Conservation (phyloP, 2,113 vertebrate genomes). For the Anguilla rostrata region DNA sequence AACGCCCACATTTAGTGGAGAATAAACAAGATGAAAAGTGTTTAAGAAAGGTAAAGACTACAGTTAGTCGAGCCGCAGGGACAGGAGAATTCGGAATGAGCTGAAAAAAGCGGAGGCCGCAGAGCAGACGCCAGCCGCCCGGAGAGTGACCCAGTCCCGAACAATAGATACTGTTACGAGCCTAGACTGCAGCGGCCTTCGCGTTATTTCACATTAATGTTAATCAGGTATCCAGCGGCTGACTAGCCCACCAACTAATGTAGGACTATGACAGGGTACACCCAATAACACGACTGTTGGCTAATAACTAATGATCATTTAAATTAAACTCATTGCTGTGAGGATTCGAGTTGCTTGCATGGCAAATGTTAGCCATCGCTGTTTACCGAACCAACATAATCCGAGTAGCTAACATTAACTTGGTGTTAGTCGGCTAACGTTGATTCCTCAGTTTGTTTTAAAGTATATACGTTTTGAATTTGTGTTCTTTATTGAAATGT, state of each 20-base stretch:
- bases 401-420: not conserved
- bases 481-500: no score
- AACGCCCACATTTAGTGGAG: not conserved
- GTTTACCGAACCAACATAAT: not conserved
- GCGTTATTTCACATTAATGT: not conserved
- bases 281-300: no score
- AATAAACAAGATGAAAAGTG: not conserved
- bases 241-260: not conserved
- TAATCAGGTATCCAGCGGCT: not conserved
- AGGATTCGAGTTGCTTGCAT: not conserved
- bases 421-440: not conserved
- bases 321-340: not conserved
- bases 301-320: not conserved
- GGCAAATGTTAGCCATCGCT: not conserved
- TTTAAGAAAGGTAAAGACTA: not conserved
- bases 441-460: no score
- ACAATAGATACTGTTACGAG: not conserved
- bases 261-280: no score
- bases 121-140: not conserved
- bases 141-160: slow-evolving; percentile 6
- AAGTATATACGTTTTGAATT: no score
- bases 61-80: not conserved
- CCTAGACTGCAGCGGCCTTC: not conserved
- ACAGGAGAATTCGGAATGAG: slow-evolving; percentile 11
- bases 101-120: slow-evolving; percentile 19